A percentile compares a stretch with the other conserved stretches of the same genome.
These are phyloP conservation scores for Dinothrombium tinctorium DNA, from an alignment of 1,140 invertebrate species.

Conservation along the genomic window DNA sequence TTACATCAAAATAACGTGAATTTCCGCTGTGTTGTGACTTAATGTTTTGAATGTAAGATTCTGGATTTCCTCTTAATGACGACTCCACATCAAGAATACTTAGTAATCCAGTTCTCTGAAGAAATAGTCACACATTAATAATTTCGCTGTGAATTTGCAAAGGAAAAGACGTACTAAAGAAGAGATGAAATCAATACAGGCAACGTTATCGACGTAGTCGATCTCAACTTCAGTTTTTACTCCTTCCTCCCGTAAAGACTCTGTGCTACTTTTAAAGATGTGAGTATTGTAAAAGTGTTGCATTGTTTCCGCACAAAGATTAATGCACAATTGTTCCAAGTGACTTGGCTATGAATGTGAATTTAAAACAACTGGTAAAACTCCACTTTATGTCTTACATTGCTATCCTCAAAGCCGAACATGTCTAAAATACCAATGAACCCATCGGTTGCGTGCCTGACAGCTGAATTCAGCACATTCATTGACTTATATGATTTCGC, in stretches of 20 bases:
- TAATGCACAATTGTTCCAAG: constrained; percentile 77
- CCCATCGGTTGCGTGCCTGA: constrained; percentile 73
- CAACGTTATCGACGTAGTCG: constrained; percentile 83
- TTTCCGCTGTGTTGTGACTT: constrained; percentile 58
- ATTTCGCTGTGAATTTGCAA: too few relatives aligned
- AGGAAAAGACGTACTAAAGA: constrained; percentile 36
- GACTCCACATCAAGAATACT: constrained; percentile 84
- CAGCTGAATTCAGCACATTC: constrained; percentile 69
- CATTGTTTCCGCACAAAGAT: constrained; percentile 86
- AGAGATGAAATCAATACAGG: constrained; percentile 81
- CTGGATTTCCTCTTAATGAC: constrained; percentile 54
- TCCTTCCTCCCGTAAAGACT: constrained; percentile 76
- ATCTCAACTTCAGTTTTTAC: constrained; percentile 72
- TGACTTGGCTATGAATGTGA: constrained; percentile 38
- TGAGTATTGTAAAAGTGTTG: constrained; percentile 93
- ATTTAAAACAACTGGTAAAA: too few relatives aligned
- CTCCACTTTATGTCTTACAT: constrained; percentile 21
- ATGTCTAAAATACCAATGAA: constrained; percentile 85
- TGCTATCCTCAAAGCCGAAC: constrained; percentile 83
- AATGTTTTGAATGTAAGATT: constrained; percentile 64
- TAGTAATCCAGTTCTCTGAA: constrained; percentile 53
- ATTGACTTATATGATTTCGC: constrained; percentile 52
- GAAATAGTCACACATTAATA: constrained; percentile 9
- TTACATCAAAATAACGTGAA: constrained; percentile 18
- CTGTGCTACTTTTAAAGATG: constrained; percentile 78